phyloP scores from a whole-genome alignment of 2,797 vertebrate genomes.

The Thamnophis elegans region DNA sequence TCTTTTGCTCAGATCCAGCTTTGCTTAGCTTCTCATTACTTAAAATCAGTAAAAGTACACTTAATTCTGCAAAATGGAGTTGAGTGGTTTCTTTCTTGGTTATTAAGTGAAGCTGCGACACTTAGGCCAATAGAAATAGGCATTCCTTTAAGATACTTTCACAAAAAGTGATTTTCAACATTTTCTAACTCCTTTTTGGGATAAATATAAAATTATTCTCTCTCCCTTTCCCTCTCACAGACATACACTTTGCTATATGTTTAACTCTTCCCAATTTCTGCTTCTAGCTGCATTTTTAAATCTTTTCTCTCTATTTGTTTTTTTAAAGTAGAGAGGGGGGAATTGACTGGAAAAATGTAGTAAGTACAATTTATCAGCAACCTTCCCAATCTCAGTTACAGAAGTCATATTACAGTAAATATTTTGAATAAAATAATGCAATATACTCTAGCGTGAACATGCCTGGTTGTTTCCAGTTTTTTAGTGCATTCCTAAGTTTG shows the following conservation, averaged over 20 bases:
- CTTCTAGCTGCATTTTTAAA: neutral
- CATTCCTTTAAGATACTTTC: neutral
- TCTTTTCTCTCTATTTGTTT: neutral
- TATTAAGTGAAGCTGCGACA: no score
- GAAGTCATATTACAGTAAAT: neutral
- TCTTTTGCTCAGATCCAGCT: no score
- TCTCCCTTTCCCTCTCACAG: neutral
- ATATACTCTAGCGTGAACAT: neutral
- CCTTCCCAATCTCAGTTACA: neutral
- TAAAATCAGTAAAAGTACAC: no score
- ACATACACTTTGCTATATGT: neutral
- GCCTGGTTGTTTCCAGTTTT: neutral
- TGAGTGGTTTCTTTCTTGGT: no score
- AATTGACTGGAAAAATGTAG: neutral
- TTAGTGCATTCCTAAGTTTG: neutral
- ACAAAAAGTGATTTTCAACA: neutral
- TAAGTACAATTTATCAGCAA: neutral
- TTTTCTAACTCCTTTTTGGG: neutral
- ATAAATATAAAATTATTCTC: neutral
- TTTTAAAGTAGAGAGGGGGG: neutral
- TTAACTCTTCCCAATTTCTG: neutral
- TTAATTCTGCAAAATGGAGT: no score
- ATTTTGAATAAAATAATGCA: neutral
- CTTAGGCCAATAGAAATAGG: neutral
- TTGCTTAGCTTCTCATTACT: no score